A percentile compares a stretch with the other conserved stretches of the same genome.
Evolutionary conservation across 2,797 vertebrate species (phyloP).

Genomic region (Alauda arvensis): DNA sequence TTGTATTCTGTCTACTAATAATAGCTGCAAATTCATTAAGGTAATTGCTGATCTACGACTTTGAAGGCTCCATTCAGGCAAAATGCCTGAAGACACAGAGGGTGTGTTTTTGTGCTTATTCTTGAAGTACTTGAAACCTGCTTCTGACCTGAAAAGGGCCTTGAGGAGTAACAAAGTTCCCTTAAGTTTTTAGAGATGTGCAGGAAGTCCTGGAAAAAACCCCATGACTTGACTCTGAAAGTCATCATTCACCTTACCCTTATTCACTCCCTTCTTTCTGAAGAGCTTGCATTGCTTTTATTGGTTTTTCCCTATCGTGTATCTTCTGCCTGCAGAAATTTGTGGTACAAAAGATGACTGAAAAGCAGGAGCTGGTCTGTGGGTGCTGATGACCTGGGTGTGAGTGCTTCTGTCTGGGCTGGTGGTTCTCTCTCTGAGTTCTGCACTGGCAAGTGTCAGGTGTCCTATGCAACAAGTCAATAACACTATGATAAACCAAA

Average conservation of each 20-base stretch:
- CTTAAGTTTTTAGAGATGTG: not conserved
- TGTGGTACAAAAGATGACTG: not conserved
- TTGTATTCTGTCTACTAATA: not conserved
- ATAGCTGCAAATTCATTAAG: not conserved
- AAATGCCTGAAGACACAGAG: not conserved
- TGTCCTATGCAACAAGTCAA: not conserved
- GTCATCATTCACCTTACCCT: not conserved
- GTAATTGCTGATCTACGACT: not conserved
- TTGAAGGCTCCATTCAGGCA: not conserved
- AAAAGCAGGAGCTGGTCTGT: not conserved
- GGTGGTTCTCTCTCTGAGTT: constrained; percentile 9
- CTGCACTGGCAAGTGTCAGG: not conserved
- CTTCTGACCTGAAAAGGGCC: not conserved
- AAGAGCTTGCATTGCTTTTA: not conserved
- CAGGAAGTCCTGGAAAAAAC: not conserved
- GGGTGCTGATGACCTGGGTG: constrained; percentile 2
- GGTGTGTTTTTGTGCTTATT: not conserved
- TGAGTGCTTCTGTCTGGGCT: constrained; percentile 13
- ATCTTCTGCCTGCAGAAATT: not conserved
- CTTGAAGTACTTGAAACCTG: not conserved
- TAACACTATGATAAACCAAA: not conserved
- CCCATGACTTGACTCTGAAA: not conserved
- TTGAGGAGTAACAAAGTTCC: not conserved
- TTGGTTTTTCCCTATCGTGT: not conserved
- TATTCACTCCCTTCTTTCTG: not conserved